Percentiles rank a stretch among this genome's conserved stretches.
phyloP scores from a whole-genome alignment of 2,888 invertebrate genomes.

The Agrotis puta region DNA sequence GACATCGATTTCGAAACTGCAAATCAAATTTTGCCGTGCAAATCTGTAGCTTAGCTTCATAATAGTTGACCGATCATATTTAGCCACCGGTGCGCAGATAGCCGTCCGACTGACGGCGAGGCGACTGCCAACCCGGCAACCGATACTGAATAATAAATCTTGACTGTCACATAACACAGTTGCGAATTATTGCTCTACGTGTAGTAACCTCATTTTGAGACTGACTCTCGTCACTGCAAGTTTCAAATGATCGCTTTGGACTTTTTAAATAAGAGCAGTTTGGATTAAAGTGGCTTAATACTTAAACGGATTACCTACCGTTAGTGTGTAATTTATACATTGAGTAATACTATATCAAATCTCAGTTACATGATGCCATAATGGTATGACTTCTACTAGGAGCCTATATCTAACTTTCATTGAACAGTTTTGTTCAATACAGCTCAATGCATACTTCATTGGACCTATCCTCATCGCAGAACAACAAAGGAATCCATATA shows the following conservation, averaged over 20 bases:
- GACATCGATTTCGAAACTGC: not conserved
- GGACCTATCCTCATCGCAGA: not conserved
- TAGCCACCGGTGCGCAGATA: constrained; percentile 63
- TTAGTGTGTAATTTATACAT: not conserved
- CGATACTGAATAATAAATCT: constrained; percentile 70
- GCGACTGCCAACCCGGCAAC: constrained; percentile 69
- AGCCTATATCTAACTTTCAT: not conserved
- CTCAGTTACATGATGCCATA: not conserved
- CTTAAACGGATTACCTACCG: not conserved
- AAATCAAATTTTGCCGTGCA: constrained; percentile 15
- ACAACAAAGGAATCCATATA: not conserved
- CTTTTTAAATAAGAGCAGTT: not conserved
- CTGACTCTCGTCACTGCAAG: constrained; percentile 18
- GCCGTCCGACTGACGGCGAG: constrained; percentile 54
- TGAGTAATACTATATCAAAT: not conserved
- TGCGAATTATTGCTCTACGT: constrained; percentile 47
- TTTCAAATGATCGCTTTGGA: not conserved
- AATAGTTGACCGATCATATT: constrained; percentile 65
- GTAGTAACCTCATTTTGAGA: constrained; percentile 53
- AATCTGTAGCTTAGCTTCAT: constrained; percentile 26
- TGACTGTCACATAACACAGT: constrained; percentile 52
- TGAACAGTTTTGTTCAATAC: not conserved
- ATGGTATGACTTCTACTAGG: not conserved
- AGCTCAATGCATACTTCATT: not conserved
- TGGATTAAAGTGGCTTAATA: not conserved